Conservation (phyloP, 2,797 vertebrate species). For the Myotis planiceps region DNA sequence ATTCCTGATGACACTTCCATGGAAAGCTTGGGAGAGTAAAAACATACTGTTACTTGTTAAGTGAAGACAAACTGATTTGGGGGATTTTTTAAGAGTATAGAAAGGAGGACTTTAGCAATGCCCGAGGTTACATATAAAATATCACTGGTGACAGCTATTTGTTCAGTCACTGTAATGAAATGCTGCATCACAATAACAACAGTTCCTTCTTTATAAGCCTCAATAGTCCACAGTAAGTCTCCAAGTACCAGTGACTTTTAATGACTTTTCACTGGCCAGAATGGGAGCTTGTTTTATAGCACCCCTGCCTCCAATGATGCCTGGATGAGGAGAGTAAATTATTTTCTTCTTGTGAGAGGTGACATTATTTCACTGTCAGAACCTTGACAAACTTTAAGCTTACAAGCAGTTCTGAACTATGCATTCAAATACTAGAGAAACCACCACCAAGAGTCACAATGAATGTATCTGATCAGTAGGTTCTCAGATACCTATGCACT, state of each 20-base stretch:
- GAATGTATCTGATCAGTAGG: neutral
- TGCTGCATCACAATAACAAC: neutral
- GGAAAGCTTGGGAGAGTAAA: neutral
- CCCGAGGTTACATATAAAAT: neutral
- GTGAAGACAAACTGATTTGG: neutral
- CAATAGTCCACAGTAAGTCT: neutral
- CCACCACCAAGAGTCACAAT: neutral
- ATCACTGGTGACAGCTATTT: neutral
- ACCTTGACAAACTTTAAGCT: neutral
- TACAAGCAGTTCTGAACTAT: neutral
- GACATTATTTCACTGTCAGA: neutral
- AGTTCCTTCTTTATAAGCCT: neutral
- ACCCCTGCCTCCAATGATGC: neutral
- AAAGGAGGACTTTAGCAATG: neutral
- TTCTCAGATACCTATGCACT: neutral
- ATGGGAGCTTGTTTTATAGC: neutral
- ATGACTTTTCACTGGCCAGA: conserved; percentile 25
- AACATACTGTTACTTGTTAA: neutral
- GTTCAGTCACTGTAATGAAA: conserved; percentile 14
- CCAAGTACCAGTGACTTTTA: conserved; percentile 29
- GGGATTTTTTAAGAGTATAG: neutral
- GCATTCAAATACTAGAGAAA: neutral
- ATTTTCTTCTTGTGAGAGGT: neutral
- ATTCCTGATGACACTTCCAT: neutral
- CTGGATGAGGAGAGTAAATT: neutral